Evolutionary conservation across 2,888 invertebrate species (phyloP), one percentile per base, ranked within the genome.

Genomic region (Cephus nigrinus): DNA sequence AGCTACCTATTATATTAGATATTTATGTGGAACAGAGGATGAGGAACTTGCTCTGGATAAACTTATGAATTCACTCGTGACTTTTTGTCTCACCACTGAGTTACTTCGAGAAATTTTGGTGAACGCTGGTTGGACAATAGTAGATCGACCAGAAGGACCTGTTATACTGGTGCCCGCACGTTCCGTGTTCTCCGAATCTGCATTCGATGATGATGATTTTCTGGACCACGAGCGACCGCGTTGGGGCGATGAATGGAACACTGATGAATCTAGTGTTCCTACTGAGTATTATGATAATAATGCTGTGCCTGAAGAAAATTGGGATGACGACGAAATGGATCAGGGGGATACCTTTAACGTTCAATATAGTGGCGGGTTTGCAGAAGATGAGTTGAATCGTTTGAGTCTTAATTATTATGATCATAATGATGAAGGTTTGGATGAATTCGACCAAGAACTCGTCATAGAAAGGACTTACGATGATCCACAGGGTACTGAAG

Each of bases 1-100:
- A 55, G 90, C 88, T 0, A 73, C 80, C 12, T 91, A 87, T 81
- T 86, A 85, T 55, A 88, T 91, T 23, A 76, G 85, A 55, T 69
- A 81, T 30, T 85, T 85, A 71, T 82, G 86, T 68, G 77, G 84
- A 68, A 30, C 32, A 15, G 83, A 86, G 33, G 76, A 80, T n/a
- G 87, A 89, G 35, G 86, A 86, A 79, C 81, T 93, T 80, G 92
- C 93, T 3, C 76, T 93, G 30, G 76, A 85, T 31, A 84, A 86
- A 55, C 68, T 93, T 9, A 75, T 90, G 68, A 12, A 79, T 0
- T 73, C 82, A 36, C 81, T 90, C 31, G 74, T 77, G 33, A 80
- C 82, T 31, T 86, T 84, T 78, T 74, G 69, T n/a, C 76, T 89
- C 72, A 79, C 88, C 4, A 3, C 77, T 12, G 82, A 86, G 23